Evolutionary conservation across 92 coral and sea anemone genomes (phyloP).

Genomic region (Heliopora coerulea): DNA sequence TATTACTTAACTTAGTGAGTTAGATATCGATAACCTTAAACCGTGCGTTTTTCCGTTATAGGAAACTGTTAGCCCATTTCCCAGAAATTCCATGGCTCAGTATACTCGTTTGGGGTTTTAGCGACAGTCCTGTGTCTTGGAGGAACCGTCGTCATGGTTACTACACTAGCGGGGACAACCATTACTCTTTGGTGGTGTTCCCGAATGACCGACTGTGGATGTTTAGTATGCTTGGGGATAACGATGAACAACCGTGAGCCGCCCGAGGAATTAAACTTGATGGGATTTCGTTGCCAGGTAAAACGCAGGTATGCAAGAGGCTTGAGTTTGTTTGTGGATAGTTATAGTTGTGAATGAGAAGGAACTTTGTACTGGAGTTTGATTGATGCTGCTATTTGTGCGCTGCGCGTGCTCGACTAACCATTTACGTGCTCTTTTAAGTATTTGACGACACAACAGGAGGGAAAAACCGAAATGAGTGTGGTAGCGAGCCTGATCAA

Average conservation of each 20-base stretch:
- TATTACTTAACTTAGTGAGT: too few relatives aligned
- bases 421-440: too few relatives aligned
- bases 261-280: background rate
- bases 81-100: conserved; percentile 71
- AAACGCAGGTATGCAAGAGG: too few relatives aligned
- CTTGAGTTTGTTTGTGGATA: too few relatives aligned
- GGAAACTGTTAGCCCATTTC: conserved; percentile 9
- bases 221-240: conserved; percentile 68
- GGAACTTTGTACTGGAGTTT: too few relatives aligned
- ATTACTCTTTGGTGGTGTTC: conserved; percentile 79
- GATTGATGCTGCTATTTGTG: too few relatives aligned
- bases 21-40: too few relatives aligned
- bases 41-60: background rate
- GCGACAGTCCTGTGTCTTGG: conserved; percentile 89
- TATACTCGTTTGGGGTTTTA: conserved; percentile 94
- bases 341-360: too few relatives aligned
- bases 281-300: background rate
- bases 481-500: too few relatives aligned
- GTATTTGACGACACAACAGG: too few relatives aligned
- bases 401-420: too few relatives aligned
- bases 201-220: conserved; percentile 76
- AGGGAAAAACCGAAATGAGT: too few relatives aligned
- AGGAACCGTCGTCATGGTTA: conserved; percentile 77
- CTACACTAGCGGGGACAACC: conserved; percentile 75
- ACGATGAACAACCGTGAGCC: conserved; percentile 70